Conservation (phyloP, 2,113 vertebrate genomes). For the Pituophis catenifer region DNA sequence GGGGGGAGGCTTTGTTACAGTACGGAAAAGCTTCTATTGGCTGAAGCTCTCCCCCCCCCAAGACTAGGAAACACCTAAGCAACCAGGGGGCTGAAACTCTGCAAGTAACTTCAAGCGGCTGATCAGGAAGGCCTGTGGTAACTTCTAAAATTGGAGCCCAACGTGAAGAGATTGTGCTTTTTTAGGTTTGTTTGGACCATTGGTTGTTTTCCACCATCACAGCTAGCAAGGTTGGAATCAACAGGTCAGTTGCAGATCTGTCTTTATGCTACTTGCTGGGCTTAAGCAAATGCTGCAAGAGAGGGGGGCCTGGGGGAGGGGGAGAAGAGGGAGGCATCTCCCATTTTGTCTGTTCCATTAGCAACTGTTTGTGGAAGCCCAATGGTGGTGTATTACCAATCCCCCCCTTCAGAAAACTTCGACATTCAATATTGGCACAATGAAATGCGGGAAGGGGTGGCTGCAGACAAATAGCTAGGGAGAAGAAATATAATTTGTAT, state of each 20-base stretch:
- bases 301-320: constrained; percentile 53
- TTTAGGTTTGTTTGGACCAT: constrained; percentile 68
- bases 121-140: constrained; percentile 72
- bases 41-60: constrained; percentile 65
- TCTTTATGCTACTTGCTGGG: constrained; percentile 66
- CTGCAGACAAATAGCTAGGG: constrained; percentile 59
- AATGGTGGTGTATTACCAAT: constrained; percentile 69
- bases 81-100: constrained; percentile 75
- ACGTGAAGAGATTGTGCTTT: constrained; percentile 65
- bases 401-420: constrained; percentile 55
- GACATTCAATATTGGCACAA: constrained; percentile 73
- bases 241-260: constrained; percentile 72
- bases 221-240: constrained; percentile 64
- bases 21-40: constrained; percentile 71
- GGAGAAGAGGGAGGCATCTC: constrained; percentile 65
- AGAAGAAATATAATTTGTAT: constrained; percentile 60
- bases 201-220: constrained; percentile 68
- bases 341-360: constrained; percentile 75
- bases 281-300: constrained; percentile 71
- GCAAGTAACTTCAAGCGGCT: constrained; percentile 77
- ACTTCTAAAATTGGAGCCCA: constrained; percentile 62
- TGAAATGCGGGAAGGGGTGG: constrained; percentile 61
- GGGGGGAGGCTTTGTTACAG: constrained; percentile 71
- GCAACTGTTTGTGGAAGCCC: constrained; percentile 72
- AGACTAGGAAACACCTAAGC: constrained; percentile 72